A percentile compares a stretch with the other conserved stretches of the same genome.
These are phyloP conservation scores for Cettia cetti DNA, from an alignment of 2,113 vertebrate genomes.

Conservation along the genomic window DNA sequence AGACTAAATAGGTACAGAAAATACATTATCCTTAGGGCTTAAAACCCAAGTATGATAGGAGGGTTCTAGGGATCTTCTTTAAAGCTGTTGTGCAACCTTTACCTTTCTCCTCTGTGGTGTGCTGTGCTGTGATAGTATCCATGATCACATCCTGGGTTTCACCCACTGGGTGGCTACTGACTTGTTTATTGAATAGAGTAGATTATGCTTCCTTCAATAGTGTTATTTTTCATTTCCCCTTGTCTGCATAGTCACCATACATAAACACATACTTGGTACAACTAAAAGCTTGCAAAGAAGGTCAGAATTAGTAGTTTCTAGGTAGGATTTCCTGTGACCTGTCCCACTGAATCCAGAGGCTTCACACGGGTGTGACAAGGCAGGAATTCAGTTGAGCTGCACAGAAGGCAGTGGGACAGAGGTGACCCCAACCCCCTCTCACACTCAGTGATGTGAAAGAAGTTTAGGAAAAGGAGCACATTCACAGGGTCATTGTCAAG, in stretches of 20 bases:
- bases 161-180: neutral
- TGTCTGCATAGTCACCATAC: neutral
- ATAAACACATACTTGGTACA: fast-evolving
- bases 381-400: neutral
- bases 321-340: neutral
- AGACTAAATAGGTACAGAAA: neutral
- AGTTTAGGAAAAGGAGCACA: neutral
- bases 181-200: neutral
- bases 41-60: neutral
- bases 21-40: neutral
- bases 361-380: fast-evolving
- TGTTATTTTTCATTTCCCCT: neutral
- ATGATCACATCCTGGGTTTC: neutral
- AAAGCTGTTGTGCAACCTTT: neutral
- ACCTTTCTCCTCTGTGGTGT: neutral
- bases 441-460: neutral
- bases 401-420: neutral
- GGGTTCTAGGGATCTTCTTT: neutral
- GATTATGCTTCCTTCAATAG: neutral
- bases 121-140: fast-evolving
- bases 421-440: neutral
- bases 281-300: neutral
- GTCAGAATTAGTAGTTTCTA: neutral
- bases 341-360: neutral
- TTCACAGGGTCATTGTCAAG: neutral